Base-by-base conservation (phyloP, 2,888 invertebrate genomes). In the Crossocerus cetratus region DNA sequence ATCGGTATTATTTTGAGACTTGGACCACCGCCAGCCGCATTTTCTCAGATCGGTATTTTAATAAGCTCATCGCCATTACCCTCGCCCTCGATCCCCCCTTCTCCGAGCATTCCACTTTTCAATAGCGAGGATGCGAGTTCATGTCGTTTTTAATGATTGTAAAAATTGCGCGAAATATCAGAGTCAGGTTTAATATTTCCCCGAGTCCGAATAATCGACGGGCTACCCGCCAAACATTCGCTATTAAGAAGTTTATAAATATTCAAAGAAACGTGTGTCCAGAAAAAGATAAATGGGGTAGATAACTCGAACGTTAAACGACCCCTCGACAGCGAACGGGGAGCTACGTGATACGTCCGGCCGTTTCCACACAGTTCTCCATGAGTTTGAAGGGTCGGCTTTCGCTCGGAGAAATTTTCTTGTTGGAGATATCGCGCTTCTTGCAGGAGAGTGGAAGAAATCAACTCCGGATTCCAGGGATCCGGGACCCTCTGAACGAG, bases 1-100 rank as follows among this genome's bases (percentile, higher is more conserved):
- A 82, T 81, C 77, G 82, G 67, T 73, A 82, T 82, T 82, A 83
- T 82, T 82, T 74, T 71, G 76, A 74, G 82, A 71, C 62, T 65
- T 83, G 83, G 81, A 76, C 56, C 13, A 45, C 21, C 55, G 77
- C 83, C 83, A 83, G 68, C 69, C 57, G 54, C 69, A 70, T 81
- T 83, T 74, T 67, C 72, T 66, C 74, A 60, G 75, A 77, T 82
- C 73, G 82, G 80, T 70, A 82, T 83, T 84, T 84, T 82, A 84
- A 82, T 82, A 82, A 82, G 74, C 65, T 49, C 62, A 69, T 70
- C 65, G 63, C 32, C 42, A 49, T 65, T 62, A 58, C 44, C 45
- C 8, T 32, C 32, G 23, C 43, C 54, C 22, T 32, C 58, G 44
- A 20, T 60, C 43, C 16, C 42, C 43, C 43, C 61, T 14, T 32